These are phyloP conservation scores for Amphiprion ocellaris DNA, from an alignment of 2,113 vertebrate species.

Conservation along the genomic window DNA sequence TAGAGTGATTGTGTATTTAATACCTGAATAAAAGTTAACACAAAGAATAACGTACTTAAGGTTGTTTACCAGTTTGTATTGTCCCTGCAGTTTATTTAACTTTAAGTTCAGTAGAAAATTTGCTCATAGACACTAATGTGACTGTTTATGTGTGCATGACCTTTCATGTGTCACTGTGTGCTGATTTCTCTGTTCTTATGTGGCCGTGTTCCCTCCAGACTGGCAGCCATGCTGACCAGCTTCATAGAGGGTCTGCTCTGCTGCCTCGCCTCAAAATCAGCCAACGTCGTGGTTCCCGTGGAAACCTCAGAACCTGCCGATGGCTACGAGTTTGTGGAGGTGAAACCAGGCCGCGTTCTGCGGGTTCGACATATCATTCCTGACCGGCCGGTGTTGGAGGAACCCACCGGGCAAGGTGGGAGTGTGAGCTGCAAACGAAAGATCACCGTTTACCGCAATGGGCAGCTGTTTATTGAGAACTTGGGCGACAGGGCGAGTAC, in stretches of 20 bases:
- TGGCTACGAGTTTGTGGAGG: conserved; percentile 95
- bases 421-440: conserved; percentile 90
- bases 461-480: conserved; percentile 95
- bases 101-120: background rate
- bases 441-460: conserved; percentile 92
- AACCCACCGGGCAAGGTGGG: conserved; percentile 54
- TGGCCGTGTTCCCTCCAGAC: conserved; percentile 44
- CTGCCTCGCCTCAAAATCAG: conserved; percentile 90
- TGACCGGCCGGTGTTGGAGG: conserved; percentile 70
- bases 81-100: too few relatives aligned
- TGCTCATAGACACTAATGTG: background rate
- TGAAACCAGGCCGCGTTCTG: conserved; percentile 93
- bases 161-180: background rate
- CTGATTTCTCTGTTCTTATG: background rate
- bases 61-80: too few relatives aligned
- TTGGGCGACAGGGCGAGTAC: conserved; percentile 84
- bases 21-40: too few relatives aligned
- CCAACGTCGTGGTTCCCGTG: conserved; percentile 89
- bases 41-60: too few relatives aligned
- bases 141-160: background rate
- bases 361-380: conserved; percentile 89
- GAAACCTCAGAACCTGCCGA: conserved; percentile 88
- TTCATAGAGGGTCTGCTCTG: conserved; percentile 91
- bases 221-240: conserved; percentile 89
- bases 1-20: too few relatives aligned